Conservation (phyloP, 2,888 invertebrate species). For the Drosophila nr. perissopoda region DNA sequence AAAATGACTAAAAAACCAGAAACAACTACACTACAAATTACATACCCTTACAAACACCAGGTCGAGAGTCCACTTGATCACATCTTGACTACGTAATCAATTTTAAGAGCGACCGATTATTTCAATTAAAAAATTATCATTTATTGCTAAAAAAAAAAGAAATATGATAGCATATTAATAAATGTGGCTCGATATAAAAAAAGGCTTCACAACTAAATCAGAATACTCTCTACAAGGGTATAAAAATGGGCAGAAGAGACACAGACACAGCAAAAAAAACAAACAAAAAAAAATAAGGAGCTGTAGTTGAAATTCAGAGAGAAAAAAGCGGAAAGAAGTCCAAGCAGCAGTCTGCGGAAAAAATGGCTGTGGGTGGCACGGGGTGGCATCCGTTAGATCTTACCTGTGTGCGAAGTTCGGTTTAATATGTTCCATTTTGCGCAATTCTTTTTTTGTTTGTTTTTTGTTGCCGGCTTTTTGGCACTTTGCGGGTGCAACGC, state of each 20-base stretch:
- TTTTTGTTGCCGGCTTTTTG: conserved; percentile 38
- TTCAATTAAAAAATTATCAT: background rate
- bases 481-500: conserved; percentile 57
- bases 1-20: conserved; percentile 2
- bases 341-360: background rate
- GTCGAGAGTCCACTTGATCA: background rate
- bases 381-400: conserved; percentile 36
- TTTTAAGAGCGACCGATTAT: background rate
- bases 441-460: background rate
- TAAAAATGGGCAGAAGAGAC: conserved; percentile 6
- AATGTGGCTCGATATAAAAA: background rate
- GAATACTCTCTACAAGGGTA: background rate
- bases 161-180: background rate
- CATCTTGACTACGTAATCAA: background rate
- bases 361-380: background rate
- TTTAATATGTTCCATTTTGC: conserved; percentile 30
- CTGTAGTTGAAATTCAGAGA: background rate
- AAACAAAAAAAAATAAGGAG: conserved; percentile 1
- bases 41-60: background rate
- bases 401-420: conserved; percentile 50
- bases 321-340: background rate
- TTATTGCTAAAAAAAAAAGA: background rate
- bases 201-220: no score
- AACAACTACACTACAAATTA: background rate
- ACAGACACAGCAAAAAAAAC: conserved; percentile 6